Conservation (phyloP, 2,888 invertebrate genomes). For the Drosophila niveifrons region DNA sequence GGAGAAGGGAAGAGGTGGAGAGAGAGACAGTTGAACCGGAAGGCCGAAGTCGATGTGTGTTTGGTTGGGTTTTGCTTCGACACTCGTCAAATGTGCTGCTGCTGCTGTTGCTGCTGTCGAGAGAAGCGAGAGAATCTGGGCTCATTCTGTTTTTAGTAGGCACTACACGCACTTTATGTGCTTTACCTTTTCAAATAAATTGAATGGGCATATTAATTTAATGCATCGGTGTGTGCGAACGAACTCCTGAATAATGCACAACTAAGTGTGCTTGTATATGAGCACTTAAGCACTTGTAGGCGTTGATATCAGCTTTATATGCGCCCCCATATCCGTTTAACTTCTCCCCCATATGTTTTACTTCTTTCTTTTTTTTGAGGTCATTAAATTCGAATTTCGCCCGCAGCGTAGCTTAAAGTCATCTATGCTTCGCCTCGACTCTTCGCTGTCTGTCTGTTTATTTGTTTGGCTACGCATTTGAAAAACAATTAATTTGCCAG, state of each 20-base stretch:
- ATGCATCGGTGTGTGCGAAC: conserved; percentile 47
- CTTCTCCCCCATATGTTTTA: neutral
- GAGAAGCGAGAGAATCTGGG: conserved; percentile 52
- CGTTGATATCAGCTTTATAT: conserved; percentile 30
- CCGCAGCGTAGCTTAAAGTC: conserved; percentile 32
- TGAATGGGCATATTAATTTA: conserved; percentile 59
- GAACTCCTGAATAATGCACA: conserved; percentile 38
- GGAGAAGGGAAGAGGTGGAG: neutral
- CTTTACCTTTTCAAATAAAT: conserved; percentile 61
- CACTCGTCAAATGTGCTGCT: conserved; percentile 44
- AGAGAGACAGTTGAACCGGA: conserved; percentile 28
- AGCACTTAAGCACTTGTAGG: conserved; percentile 13
- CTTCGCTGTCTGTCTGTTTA: conserved; percentile 28
- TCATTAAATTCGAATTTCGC: neutral
- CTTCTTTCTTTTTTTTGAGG: neutral
- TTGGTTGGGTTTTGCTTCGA: conserved; percentile 34
- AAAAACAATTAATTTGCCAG: conserved; percentile 75
- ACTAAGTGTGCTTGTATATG: conserved; percentile 10
- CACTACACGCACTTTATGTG: conserved; percentile 67
- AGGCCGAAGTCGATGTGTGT: conserved; percentile 48
- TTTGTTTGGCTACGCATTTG: conserved; percentile 71
- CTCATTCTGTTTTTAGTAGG: conserved; percentile 61
- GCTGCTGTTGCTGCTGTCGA: neutral
- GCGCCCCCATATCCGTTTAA: conserved; percentile 9
- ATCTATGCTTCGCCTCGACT: conserved; percentile 2